Evolutionary conservation across 2,888 invertebrate genomes (phyloP), one percentile per base, ranked within the genome.

Genomic region (Dryomyza anilis): DNA sequence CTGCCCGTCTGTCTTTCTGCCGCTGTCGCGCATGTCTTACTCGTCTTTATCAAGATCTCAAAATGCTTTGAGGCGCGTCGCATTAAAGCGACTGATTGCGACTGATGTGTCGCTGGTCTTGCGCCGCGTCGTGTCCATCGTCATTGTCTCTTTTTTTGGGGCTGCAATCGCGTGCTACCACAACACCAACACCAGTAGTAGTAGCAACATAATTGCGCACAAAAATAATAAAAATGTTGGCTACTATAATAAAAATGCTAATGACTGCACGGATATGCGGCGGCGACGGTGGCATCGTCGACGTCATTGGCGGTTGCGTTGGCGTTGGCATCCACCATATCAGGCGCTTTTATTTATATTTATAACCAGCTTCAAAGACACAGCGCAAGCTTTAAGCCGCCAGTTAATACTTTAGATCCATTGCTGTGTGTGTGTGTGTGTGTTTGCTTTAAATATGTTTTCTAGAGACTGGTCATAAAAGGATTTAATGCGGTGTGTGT

Each of bases 1-100:
- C n/a, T n/a, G n/a, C n/a, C n/a, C n/a, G n/a, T n/a, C 75, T 77
- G 77, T 77, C 76, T 76, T 77, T 77, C 76, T 77, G 74, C 77
- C 77, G 76, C 76, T 63, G 63, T 67, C 68, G 64, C 71, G 71
- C 70, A 70, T 70, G 72, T 72, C 75, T 52, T 16, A 3, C 2
- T 23, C 39, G 39, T 39, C 14, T n/a, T 39, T 39, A 39, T 39
- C 39, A 39, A 39, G 39, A 39, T 39, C n/a, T 39, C 14, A 14
- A 14, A 39, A 39, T 39, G 12, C 12, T 39, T 39, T 39, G 3
- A 12, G 39, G 14, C n/a, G 39, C 7, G n/a, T 3, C 7, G 39
- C 39, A n/a, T n/a, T n/a, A n/a, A n/a, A n/a, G n/a, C n/a, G n/a
- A n/a, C n/a, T n/a, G n/a, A n/a, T n/a, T n/a, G 39, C 3, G 39